Percentiles rank a stretch among this genome's conserved stretches.
phyloP scores from a whole-genome alignment of 2,797 vertebrate species.

The Sphenopsis melanotis region DNA sequence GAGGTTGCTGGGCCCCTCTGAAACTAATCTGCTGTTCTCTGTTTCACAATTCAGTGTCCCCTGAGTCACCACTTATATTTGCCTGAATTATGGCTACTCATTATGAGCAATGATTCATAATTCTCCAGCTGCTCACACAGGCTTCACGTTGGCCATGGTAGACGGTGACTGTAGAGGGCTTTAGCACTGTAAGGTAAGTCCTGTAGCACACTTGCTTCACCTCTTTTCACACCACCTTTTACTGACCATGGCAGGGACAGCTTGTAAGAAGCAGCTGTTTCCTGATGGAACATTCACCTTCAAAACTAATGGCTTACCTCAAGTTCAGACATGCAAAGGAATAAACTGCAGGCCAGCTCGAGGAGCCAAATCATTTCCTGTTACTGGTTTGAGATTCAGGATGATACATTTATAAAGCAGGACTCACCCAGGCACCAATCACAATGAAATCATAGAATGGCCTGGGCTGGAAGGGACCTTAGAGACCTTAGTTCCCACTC shows the following conservation, averaged over 20 bases:
- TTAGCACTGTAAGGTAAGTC: not conserved
- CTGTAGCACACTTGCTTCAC: not conserved
- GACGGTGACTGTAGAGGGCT: not conserved
- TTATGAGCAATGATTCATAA: not conserved
- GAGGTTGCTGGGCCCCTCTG: not conserved
- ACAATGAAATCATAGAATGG: not conserved
- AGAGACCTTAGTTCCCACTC: not conserved
- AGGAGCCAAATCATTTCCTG: not conserved
- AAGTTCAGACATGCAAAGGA: not conserved
- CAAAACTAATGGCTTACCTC: not conserved
- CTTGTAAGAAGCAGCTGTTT: not conserved
- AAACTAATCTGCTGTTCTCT: slow-evolving; percentile 14
- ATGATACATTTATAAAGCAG: not conserved
- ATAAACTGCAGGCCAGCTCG: not conserved
- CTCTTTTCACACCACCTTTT: not conserved
- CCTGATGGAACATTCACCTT: not conserved
- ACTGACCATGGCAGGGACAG: not conserved
- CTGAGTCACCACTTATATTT: slow-evolving; percentile 1
- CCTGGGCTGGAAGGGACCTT: not conserved
- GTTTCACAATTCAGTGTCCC: not conserved
- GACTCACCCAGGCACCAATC: not conserved
- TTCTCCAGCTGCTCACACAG: not conserved
- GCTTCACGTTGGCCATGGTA: not conserved
- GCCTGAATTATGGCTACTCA: not conserved
- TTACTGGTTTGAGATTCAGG: not conserved